Base-by-base conservation (phyloP, 2,113 vertebrate genomes). In the Phyllostomus discolor region DNA sequence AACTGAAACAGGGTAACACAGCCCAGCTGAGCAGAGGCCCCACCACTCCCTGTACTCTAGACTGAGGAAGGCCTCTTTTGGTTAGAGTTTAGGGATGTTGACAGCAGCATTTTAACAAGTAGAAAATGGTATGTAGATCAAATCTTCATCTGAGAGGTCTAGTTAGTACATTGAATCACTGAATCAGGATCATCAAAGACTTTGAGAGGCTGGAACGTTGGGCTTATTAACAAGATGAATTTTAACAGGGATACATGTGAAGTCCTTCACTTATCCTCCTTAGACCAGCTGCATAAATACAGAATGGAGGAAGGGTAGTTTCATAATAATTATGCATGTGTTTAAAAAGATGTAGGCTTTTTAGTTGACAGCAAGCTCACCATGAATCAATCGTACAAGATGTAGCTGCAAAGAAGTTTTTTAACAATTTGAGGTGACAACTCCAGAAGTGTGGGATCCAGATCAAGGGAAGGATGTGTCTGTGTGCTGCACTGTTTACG, bases 271-370 rank as follows among this genome's bases (percentile, higher is more conserved):
- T 93, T 88, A 50, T 16, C 19, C 10, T 90, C 76, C 70, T 7
- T 31, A 95, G 90, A 90, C 64, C 48, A 94, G 88, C 50, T 72
- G 69, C 57, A 94, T 66, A 75, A 95, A 92, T 52, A 59, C 2
- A 80, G 76, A 90, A 90, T 11, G 31, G 73, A 75, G 62, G n/a
- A 91, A 14, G 54, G 2, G 19, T 52, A 19, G 26, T 84, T 91
- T 80, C 33, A 80, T 59, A 54, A 80, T 75, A 64, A 94, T 50
- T 59, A 85, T 35, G 38, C 26, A 17, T 46, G 24, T 86, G 50
- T 92, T 96, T 95, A 38, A 84, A 91, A 76, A 93, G 57, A 67
- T 19, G 41, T 9, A 52, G 33, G 15, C 24, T 86, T 86, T 70
- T 57, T 35, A 78, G 28, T 28, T 92, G 88, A 92, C 41, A 92